Evolutionary conservation across 1,140 invertebrate genomes (phyloP), one percentile per base, ranked within the genome.

Genomic region (Apis mellifera): DNA sequence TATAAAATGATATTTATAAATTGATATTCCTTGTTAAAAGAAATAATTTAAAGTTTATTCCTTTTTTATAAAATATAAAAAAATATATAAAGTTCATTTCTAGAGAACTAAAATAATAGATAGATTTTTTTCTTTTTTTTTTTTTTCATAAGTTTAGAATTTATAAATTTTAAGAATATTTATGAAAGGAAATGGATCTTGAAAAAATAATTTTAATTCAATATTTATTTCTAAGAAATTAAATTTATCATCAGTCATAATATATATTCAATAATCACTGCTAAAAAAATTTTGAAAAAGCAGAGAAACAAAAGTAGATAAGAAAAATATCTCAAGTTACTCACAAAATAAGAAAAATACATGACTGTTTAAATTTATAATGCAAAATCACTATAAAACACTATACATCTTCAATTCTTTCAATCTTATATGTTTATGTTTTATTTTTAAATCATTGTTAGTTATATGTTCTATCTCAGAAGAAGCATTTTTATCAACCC

Each of bases 281-380:
- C 1, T 15, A 23, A 62, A 23, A 62, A 9, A 26, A 12, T 26
- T 13, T 3, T 26, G 23, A 57, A 21, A 4, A 5, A 23, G n/a
- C 12, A 62, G 13, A 66, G 8, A 48, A 48, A 64, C 9, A 68
- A 50, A 42, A 13, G 11, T 19, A n/a, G 7, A 19, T 4, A 32
- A 32, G 9, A 42, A 19, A 21, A 42, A 9, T n/a, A 48, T 42
- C 1, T 2, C 13, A 52, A 59, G 32, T 3, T 71, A 84, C 85
- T 84, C n/a, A 87, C 86, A 69, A 87, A 65, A 54, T 87, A 73
- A 17, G 85, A 78, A 26, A 84, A 32, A 23, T 87, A 59, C 86
- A 87, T 87, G 48, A 32, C 57, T 64, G 84, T 23, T 15, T 50
- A 50, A 60, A 42, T 21, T 48, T 72, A 54, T 9, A 23, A 21